Evolutionary conservation across 2,113 vertebrate species (phyloP).

Genomic region (Corythaeola cristata): DNA sequence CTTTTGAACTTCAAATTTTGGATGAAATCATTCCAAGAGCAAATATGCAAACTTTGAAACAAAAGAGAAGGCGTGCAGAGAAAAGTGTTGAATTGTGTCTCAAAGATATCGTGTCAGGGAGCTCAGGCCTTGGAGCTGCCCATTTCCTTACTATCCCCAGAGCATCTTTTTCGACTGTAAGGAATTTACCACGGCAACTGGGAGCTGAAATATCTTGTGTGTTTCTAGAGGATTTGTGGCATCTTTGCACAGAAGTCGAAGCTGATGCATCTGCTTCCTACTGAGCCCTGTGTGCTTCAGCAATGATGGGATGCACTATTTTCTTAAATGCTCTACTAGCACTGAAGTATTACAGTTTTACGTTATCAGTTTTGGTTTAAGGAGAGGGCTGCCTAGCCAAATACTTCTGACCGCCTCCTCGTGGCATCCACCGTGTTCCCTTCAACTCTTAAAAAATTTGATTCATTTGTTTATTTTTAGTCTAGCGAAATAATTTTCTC

Average conservation of each 20-base stretch:
- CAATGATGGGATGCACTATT: background rate
- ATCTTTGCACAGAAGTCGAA: background rate
- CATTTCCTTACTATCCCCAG: accelerated
- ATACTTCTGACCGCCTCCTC: background rate
- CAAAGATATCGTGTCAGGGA: accelerated
- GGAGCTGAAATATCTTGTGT: background rate
- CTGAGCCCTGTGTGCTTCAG: background rate
- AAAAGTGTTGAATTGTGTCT: accelerated
- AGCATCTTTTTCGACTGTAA: background rate
- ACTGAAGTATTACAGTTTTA: accelerated
- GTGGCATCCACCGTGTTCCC: background rate
- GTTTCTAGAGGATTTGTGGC: background rate
- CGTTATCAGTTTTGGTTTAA: background rate
- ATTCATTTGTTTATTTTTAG: slow-evolving; percentile 44
- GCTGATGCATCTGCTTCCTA: background rate
- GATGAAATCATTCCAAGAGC: background rate
- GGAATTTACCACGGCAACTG: background rate
- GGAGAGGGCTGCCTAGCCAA: background rate
- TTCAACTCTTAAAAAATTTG: background rate
- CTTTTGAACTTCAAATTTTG: accelerated
- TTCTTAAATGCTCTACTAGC: background rate
- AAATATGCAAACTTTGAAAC: background rate
- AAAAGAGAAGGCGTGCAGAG: background rate
- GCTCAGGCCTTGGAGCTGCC: background rate
- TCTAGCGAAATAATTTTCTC: background rate